These are phyloP conservation scores for Elgonia sp. DNA, from an alignment of 2,888 invertebrate species.

Conservation along the genomic window DNA sequence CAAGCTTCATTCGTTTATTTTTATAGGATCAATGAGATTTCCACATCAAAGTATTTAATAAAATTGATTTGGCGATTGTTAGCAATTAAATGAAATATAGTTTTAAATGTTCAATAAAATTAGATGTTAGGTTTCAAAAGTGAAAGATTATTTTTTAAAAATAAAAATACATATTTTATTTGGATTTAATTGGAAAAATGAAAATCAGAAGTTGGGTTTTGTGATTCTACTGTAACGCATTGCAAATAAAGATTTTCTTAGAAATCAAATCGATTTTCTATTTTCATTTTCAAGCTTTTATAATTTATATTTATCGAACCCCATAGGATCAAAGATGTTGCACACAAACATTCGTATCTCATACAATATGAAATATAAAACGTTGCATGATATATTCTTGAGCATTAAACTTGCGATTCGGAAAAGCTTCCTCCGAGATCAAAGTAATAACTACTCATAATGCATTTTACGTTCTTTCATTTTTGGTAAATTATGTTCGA, in stretches of 20 bases:
- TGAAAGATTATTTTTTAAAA: too few species aligned
- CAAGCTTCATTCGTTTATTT: not conserved
- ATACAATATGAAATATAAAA: slow-evolving; percentile 11
- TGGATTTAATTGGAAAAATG: too few species aligned
- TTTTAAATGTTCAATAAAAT: too few species aligned
- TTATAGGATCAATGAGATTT: not conserved
- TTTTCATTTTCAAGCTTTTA: not conserved
- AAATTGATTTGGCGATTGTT: too few species aligned
- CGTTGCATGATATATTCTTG: not conserved
- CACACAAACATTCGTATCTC: not conserved
- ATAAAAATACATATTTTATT: too few species aligned
- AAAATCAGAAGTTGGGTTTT: too few species aligned
- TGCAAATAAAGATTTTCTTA: not conserved
- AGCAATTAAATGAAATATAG: too few species aligned
- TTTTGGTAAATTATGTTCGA: too few species aligned
- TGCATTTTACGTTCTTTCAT: not conserved
- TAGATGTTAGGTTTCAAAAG: too few species aligned
- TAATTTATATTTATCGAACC: slow-evolving; percentile 7
- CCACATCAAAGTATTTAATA: too few species aligned
- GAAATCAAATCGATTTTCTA: not conserved
- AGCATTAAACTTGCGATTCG: not conserved
- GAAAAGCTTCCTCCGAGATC: not conserved
- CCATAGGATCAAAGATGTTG: not conserved
- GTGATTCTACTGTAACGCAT: not conserved
- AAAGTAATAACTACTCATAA: not conserved